Conservation (phyloP, 1,140 invertebrate genomes). For the Drosophila fuyamai region DNA sequence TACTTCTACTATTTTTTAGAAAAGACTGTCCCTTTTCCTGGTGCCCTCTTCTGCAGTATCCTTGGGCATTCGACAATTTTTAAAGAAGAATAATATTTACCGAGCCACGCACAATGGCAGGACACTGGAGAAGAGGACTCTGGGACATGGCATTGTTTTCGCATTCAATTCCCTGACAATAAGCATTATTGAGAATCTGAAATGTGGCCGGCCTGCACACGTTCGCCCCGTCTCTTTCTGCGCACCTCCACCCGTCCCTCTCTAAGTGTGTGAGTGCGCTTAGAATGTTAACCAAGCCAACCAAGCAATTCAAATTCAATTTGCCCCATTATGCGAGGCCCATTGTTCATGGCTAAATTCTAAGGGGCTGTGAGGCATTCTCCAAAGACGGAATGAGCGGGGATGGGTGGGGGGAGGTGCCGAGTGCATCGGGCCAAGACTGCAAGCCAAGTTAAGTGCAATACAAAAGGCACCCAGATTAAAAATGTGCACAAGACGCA, state of each 20-base stretch:
- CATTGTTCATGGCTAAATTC: conserved; percentile 76
- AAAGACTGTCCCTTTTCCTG: conserved; percentile 32
- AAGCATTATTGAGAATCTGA: conserved; percentile 63
- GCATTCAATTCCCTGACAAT: conserved; percentile 63
- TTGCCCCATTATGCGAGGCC: conserved; percentile 80
- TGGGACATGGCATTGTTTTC: conserved; percentile 56
- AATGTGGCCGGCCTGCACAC: conserved; percentile 47
- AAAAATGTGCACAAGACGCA: conserved; percentile 76
- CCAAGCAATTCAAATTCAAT: conserved; percentile 84
- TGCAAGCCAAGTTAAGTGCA: conserved; percentile 77
- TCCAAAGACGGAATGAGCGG: conserved; percentile 5
- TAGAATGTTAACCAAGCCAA: conserved; percentile 58
- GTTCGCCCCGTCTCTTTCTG: conserved; percentile 18
- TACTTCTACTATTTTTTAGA: conserved; percentile 43
- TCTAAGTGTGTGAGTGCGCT: conserved; percentile 43
- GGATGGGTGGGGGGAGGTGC: not conserved
- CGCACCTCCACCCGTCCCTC: conserved; percentile 1
- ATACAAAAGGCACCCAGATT: conserved; percentile 75
- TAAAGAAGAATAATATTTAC: conserved; percentile 80
- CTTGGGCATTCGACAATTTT: conserved; percentile 53
- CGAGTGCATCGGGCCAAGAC: conserved; percentile 34
- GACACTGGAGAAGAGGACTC: conserved; percentile 32
- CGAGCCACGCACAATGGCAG: conserved; percentile 75
- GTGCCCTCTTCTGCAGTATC: conserved; percentile 17
- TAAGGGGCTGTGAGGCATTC: conserved; percentile 47